These are phyloP conservation scores for Cheirogaleus medius DNA, from an alignment of 2,113 vertebrate species.

Conservation along the genomic window DNA sequence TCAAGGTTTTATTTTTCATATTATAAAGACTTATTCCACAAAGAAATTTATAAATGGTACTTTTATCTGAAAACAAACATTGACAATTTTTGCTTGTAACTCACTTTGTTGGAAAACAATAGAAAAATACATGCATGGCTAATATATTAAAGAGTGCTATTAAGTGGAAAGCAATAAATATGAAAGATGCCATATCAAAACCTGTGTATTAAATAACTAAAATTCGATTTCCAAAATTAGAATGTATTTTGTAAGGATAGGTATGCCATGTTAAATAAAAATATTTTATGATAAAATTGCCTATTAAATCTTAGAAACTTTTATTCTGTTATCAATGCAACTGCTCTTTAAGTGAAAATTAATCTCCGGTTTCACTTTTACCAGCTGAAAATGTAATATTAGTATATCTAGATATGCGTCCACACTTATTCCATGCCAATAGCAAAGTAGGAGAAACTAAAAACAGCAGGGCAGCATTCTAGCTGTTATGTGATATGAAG, in stretches of 20 bases:
- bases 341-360: slow-evolving; percentile 15
- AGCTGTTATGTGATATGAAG: neutral
- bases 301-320: neutral
- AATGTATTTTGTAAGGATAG: neutral
- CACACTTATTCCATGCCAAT: neutral
- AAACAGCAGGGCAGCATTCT: neutral
- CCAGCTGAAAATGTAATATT: neutral
- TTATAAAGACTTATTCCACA: neutral
- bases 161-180: neutral
- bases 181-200: neutral
- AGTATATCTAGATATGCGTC: neutral
- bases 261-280: neutral
- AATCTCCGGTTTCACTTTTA: neutral
- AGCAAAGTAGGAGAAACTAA: neutral
- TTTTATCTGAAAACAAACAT: neutral
- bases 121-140: neutral
- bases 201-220: neutral
- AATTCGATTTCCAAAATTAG: neutral
- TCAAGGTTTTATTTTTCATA: neutral
- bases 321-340: neutral
- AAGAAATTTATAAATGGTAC: neutral
- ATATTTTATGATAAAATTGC: neutral
- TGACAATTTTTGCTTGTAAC: neutral
- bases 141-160: neutral
- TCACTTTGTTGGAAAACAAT: neutral